These are phyloP conservation scores for Serranus cabrilla DNA, from an alignment of 2,797 vertebrate species.

Conservation along the genomic window DNA sequence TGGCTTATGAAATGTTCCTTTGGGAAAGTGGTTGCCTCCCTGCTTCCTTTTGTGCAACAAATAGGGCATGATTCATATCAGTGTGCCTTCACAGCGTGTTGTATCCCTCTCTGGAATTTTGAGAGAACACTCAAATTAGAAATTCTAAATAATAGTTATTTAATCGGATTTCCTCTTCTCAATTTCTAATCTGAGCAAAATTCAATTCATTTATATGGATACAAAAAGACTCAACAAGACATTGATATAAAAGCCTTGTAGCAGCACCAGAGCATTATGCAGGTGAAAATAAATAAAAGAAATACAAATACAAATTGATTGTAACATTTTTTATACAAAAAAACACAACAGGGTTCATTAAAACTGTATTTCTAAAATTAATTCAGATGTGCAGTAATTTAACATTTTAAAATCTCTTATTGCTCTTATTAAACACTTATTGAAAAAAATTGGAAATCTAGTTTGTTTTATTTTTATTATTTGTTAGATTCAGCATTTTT, in stretches of 20 bases:
- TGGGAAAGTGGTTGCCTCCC: neutral
- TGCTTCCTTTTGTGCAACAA: neutral
- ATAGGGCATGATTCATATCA: neutral
- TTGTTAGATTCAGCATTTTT: no score
- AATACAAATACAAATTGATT: neutral
- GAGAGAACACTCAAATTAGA: neutral
- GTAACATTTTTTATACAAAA: neutral
- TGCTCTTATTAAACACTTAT: no score
- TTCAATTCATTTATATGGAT: no score
- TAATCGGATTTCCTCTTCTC: no score
- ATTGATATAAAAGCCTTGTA: neutral
- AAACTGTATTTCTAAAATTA: neutral
- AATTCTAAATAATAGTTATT: neutral
- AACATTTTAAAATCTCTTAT: neutral
- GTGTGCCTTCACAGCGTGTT: neutral
- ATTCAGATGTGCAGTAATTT: neutral
- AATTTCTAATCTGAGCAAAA: no score
- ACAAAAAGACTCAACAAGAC: neutral
- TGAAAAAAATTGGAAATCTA: neutral
- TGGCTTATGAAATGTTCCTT: neutral
- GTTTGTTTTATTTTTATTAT: no score
- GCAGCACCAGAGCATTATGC: neutral
- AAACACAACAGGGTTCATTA: neutral
- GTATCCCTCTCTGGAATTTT: neutral
- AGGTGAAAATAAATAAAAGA: neutral